A percentile compares a stretch with the other conserved stretches of the same genome.
phyloP scores from a whole-genome alignment of 2,113 vertebrate genomes.

The Lophotis ruficrista region DNA sequence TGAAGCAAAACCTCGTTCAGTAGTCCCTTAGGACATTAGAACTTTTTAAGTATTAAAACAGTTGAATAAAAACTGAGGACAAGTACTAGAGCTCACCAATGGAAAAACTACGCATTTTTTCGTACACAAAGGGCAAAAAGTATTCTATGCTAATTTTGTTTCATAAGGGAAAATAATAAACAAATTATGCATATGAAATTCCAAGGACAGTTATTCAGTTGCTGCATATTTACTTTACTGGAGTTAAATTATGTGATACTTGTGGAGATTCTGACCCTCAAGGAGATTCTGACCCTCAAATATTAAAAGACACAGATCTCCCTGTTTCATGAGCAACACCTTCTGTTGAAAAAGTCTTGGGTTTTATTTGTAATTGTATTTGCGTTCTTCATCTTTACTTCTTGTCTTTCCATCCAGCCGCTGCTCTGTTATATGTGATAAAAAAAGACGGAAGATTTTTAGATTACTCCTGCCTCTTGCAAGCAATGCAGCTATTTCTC shows the following conservation, averaged over 20 bases:
- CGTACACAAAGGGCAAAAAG: background rate
- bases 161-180: constrained; percentile 15
- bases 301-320: background rate
- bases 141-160: background rate
- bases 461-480: background rate
- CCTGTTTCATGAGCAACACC: background rate
- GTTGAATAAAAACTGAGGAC: background rate
- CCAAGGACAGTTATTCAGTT: background rate
- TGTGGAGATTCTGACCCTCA: background rate
- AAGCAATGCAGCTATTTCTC: background rate
- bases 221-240: background rate
- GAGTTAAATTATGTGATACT: background rate
- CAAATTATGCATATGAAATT: background rate
- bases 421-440: background rate
- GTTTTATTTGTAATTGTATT: background rate
- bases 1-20: background rate
- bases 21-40: background rate
- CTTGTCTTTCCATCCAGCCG: background rate
- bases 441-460: background rate
- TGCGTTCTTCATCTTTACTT: background rate
- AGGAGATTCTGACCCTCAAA: background rate
- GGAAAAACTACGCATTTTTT: background rate
- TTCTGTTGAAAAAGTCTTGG: background rate
- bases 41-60: background rate
- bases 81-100: background rate